Percentiles rank a stretch among this genome's conserved stretches.
Conservation (phyloP, 2,797 vertebrate species). For the Otus scops region DNA sequence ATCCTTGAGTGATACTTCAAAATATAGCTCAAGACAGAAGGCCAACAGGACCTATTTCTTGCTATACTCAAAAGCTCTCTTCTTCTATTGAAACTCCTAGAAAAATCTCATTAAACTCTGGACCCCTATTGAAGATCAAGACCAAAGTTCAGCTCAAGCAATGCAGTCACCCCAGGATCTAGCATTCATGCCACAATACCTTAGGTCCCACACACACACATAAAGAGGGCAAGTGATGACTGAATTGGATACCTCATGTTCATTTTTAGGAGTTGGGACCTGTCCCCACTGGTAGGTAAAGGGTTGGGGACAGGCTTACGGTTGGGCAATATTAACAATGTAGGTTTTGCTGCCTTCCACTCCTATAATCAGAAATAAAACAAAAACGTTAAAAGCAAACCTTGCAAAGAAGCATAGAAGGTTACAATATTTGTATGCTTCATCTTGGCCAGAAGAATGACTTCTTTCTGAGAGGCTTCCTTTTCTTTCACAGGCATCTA, state of each 20-base stretch:
- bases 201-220: not conserved
- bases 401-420: constrained; percentile 86
- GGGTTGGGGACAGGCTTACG: not conserved
- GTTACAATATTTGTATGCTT: constrained; percentile 90
- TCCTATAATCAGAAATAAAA: not conserved
- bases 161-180: not conserved
- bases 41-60: not conserved
- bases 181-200: not conserved
- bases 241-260: not conserved
- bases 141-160: not conserved
- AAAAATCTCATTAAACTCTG: not conserved
- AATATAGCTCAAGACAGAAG: not conserved
- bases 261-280: not conserved
- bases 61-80: not conserved
- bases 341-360: not conserved
- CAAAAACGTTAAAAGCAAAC: constrained; percentile 67
- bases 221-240: not conserved
- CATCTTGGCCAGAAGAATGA: constrained; percentile 86
- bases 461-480: constrained; percentile 88
- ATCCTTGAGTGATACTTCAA: not conserved
- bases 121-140: not conserved
- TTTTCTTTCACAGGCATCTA: constrained; percentile 86
- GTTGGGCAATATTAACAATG: not conserved
- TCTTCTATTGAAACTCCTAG: not conserved
- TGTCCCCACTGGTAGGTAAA: not conserved